A percentile compares a stretch with the other conserved stretches of the same genome.
phyloP scores from a whole-genome alignment of 2,797 vertebrate genomes.

The Discoglossus pictus region DNA sequence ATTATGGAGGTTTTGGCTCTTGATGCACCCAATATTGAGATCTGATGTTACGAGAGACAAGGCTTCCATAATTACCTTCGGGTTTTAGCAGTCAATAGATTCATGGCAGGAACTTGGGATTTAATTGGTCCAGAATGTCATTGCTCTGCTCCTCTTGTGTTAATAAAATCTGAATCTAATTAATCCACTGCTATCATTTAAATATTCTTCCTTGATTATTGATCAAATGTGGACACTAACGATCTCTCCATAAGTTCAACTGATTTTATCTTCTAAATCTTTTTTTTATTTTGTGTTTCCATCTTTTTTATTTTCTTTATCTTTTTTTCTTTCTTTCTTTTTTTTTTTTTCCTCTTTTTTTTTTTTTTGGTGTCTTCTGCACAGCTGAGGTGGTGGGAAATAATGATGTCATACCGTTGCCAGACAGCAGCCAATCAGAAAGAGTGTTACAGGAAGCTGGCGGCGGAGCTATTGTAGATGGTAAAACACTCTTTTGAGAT shows the following conservation, averaged over 20 bases:
- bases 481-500: slow-evolving; percentile 56
- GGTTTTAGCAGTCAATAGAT: too few relatives aligned
- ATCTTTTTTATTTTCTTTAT: slow-evolving; percentile 21
- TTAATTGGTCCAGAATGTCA: slow-evolving; percentile 1
- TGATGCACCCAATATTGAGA: too few relatives aligned
- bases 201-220: slow-evolving; percentile 11
- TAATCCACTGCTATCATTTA: slow-evolving; percentile 1
- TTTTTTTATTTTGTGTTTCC: slow-evolving; percentile 43
- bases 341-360: not conserved
- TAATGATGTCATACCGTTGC: slow-evolving; percentile 55
- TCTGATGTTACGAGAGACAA: too few relatives aligned
- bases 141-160: not conserved
- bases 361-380: slow-evolving; percentile 59
- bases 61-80: too few relatives aligned
- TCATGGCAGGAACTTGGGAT: too few relatives aligned
- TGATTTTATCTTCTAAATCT: slow-evolving; percentile 52
- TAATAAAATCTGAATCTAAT: not conserved
- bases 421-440: slow-evolving; percentile 64
- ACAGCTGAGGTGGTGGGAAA: slow-evolving; percentile 66
- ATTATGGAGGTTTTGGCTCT: too few relatives aligned
- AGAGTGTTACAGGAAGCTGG: slow-evolving; percentile 63
- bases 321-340: not conserved
- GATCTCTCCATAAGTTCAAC: slow-evolving; percentile 29
- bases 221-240: slow-evolving; percentile 35
- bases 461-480: slow-evolving; percentile 63